phyloP scores from a whole-genome alignment of 2,888 invertebrate genomes.

The Aspidiotus destructor region DNA sequence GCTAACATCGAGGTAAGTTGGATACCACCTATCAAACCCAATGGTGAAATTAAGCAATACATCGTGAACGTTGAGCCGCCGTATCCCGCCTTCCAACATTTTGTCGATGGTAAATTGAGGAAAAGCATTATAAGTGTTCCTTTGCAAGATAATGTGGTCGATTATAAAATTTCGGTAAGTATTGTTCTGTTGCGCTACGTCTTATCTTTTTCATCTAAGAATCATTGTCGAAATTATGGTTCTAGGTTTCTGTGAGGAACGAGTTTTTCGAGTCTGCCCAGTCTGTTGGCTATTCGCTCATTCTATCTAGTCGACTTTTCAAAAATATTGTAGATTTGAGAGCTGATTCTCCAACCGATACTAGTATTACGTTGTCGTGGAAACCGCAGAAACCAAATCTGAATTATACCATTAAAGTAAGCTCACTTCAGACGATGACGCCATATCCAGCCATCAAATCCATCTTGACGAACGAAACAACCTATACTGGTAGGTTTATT shows the following conservation, averaged over 20 bases:
- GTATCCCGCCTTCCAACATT: constrained; percentile 45
- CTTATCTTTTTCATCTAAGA: not conserved
- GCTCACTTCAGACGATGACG: not conserved
- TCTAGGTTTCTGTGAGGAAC: constrained; percentile 56
- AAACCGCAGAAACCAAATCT: not conserved
- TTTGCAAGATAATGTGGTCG: constrained; percentile 37
- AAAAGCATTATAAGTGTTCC: not conserved
- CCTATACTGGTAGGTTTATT: not conserved
- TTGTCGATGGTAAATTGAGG: not conserved
- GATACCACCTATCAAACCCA: constrained; percentile 55
- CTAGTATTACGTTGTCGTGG: constrained; percentile 54
- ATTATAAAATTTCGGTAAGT: constrained; percentile 64
- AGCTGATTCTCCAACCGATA: constrained; percentile 46
- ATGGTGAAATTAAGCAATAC: constrained; percentile 56
- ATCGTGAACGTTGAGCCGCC: constrained; percentile 57
- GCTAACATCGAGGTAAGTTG: constrained; percentile 56
- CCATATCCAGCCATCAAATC: constrained; percentile 6
- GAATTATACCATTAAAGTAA: not conserved
- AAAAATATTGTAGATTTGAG: constrained; percentile 55
- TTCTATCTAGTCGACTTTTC: constrained; percentile 51
- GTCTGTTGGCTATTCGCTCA: constrained; percentile 42
- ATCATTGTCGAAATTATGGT: constrained; percentile 5
- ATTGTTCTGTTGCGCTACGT: not conserved
- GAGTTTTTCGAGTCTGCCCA: constrained; percentile 50
- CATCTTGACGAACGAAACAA: not conserved